phyloP scores from a whole-genome alignment of 1,140 invertebrate genomes.

The Lepidurus couesii region DNA sequence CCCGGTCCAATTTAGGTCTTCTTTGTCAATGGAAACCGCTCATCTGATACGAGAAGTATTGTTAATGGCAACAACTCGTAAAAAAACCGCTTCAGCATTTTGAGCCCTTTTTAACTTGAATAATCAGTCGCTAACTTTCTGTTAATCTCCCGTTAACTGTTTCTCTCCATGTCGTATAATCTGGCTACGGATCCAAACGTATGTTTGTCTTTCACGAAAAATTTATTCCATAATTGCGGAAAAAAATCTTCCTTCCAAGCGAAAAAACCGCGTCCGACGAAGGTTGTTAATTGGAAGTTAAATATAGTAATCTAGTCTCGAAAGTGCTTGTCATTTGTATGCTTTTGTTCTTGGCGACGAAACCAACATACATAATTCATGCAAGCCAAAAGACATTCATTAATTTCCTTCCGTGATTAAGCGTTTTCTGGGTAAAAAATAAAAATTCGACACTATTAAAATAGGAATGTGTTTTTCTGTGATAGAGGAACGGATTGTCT shows the following conservation, averaged over 20 bases:
- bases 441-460: background rate
- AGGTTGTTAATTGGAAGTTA: background rate
- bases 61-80: slow-evolving; percentile 8
- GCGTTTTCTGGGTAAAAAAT: slow-evolving; percentile 11
- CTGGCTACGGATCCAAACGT: background rate
- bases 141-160: background rate
- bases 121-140: background rate
- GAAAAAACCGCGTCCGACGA: background rate
- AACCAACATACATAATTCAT: slow-evolving; percentile 1
- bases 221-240: background rate
- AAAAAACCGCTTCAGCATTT: background rate
- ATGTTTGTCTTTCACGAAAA: background rate
- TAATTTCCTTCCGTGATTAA: background rate
- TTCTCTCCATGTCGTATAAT: background rate
- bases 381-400: background rate
- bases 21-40: slow-evolving; percentile 4
- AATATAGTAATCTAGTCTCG: background rate
- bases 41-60: background rate
- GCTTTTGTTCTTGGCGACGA: background rate
- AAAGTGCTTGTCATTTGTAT: slow-evolving; percentile 10
- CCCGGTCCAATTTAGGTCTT: slow-evolving; percentile 8
- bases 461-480: background rate
- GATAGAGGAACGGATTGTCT: background rate
- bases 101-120: background rate
- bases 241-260: background rate